Conservation (phyloP, 2,113 vertebrate species). For the Gallinago paraguaiae region DNA sequence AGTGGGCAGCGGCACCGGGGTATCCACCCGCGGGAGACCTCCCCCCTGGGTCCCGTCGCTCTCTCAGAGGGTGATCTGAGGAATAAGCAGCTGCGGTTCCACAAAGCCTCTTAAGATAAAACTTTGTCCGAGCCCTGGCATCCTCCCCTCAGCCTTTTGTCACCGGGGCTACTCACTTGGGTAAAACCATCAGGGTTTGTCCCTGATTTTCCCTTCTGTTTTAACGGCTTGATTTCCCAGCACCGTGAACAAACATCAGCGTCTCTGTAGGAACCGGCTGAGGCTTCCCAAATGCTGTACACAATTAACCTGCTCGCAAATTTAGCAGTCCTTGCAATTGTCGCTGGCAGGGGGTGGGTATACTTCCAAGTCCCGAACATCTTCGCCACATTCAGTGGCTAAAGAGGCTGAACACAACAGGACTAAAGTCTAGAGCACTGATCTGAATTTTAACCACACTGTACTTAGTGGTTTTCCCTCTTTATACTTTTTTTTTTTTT, state of each 20-base stretch:
- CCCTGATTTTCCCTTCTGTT: not conserved
- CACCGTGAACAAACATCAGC: not conserved
- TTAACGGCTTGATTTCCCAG: not conserved
- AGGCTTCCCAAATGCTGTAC: not conserved
- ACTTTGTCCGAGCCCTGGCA: not conserved
- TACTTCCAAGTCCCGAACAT: not conserved
- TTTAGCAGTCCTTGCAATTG: not conserved
- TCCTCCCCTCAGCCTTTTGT: not conserved
- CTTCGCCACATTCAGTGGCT: not conserved
- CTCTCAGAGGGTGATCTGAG: not conserved
- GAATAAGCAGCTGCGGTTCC: not conserved
- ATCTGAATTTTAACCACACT: not conserved
- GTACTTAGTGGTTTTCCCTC: not conserved
- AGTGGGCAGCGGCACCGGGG: not conserved
- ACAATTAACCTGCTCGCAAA: slow-evolving; percentile 13
- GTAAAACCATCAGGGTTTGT: not conserved
- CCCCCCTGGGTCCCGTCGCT: not conserved
- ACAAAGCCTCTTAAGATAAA: not conserved
- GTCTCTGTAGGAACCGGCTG: not conserved
- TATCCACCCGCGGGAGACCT: not conserved
- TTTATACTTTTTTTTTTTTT: not conserved
- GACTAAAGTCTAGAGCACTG: not conserved
- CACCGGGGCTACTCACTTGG: not conserved
- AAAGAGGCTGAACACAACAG: not conserved
- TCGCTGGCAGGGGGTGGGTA: not conserved